phyloP scores from a whole-genome alignment of 2,888 invertebrate genomes.

The Lasioglossum vierecki region DNA sequence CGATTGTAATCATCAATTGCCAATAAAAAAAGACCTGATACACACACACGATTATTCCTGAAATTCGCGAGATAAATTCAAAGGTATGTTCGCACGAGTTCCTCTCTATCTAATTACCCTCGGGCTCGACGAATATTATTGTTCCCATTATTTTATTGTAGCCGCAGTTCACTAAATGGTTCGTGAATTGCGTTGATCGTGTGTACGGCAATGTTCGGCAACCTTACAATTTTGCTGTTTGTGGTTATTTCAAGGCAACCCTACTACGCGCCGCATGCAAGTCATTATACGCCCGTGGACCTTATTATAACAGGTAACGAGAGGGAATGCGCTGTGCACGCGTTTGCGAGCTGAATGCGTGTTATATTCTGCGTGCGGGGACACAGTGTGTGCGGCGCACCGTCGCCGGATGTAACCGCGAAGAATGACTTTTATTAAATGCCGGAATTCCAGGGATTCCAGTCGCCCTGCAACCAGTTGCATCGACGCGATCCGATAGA shows the following conservation, averaged over 20 bases:
- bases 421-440: constrained; percentile 47
- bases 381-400: constrained; percentile 19
- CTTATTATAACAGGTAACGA: constrained; percentile 13
- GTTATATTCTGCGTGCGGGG: constrained; percentile 12
- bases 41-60: not conserved
- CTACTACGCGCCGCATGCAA: not conserved
- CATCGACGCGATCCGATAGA: not conserved
- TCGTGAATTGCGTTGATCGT: not conserved
- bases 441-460: constrained; percentile 24
- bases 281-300: not conserved
- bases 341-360: constrained; percentile 9
- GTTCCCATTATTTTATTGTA: not conserved
- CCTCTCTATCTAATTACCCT: not conserved
- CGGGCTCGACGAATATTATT: not conserved
- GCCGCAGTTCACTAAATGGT: not conserved
- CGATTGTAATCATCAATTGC: not conserved
- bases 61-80: not conserved
- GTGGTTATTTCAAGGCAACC: constrained; percentile 13
- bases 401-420: constrained; percentile 38
- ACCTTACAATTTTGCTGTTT: constrained; percentile 27
- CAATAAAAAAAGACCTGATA: not conserved
- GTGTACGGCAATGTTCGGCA: constrained; percentile 30
- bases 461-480: not conserved
- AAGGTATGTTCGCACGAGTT: not conserved
- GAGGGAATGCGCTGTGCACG: constrained; percentile 4